Percentiles rank a stretch among this genome's conserved stretches.
Conservation (phyloP, 2,113 vertebrate genomes). For the Rhizomys pruinosus region DNA sequence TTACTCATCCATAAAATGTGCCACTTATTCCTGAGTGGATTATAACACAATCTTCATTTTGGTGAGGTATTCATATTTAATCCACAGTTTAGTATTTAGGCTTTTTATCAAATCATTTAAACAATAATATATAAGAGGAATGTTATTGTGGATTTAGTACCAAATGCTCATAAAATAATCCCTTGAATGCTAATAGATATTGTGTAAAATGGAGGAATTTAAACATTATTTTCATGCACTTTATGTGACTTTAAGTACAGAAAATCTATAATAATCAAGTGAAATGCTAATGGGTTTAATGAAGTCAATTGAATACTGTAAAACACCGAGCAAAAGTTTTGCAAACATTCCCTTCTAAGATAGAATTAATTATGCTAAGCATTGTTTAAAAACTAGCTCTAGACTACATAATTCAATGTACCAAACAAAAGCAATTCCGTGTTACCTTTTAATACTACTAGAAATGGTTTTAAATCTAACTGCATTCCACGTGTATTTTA, state of each 20-base stretch:
- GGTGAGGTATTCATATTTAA: not conserved
- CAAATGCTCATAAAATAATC: not conserved
- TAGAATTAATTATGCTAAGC: not conserved
- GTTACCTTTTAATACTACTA: not conserved
- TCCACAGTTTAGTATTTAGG: not conserved
- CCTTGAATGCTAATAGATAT: not conserved
- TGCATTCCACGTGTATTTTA: not conserved
- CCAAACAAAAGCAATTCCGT: not conserved
- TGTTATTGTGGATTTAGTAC: not conserved
- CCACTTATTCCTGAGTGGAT: not conserved
- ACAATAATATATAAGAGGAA: not conserved
- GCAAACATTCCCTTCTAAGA: not conserved
- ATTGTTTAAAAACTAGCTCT: slow-evolving; percentile 3
- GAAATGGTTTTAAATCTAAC: not conserved
- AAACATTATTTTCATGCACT: not conserved
- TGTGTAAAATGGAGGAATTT: not conserved
- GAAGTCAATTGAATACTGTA: not conserved
- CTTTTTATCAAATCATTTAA: not conserved
- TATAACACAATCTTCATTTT: not conserved
- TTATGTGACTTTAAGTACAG: not conserved
- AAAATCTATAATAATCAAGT: not conserved
- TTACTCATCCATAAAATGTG: not conserved
- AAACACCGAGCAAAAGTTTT: not conserved
- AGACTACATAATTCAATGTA: not conserved
- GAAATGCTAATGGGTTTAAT: not conserved